Conservation (phyloP, 1,140 invertebrate species). For the Leptinotarsa defecta region DNA sequence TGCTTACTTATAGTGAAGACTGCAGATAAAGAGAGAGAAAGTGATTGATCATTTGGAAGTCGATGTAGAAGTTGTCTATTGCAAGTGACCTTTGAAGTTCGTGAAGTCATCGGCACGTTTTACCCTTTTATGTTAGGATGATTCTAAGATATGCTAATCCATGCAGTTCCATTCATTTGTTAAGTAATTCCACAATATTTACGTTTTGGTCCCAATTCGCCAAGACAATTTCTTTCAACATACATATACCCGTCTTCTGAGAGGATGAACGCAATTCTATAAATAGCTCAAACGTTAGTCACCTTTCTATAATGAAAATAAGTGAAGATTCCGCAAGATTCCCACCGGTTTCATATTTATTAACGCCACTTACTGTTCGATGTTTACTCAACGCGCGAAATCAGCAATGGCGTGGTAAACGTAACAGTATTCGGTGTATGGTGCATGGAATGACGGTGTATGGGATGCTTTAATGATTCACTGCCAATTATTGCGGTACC, state of each 20-base stretch:
- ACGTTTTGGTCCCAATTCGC: no score
- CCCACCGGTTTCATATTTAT: constrained; percentile 16
- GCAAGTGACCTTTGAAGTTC: no score
- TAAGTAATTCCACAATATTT: no score
- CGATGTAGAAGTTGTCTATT: no score
- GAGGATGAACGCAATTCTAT: constrained; percentile 2
- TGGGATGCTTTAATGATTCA: constrained; percentile 3
- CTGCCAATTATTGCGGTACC: constrained; percentile 1
- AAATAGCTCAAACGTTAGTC: constrained; percentile 15
- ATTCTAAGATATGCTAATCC: no score
- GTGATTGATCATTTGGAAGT: no score
- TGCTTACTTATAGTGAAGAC: no score
- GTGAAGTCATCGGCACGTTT: no score
- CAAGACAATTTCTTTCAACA: no score
- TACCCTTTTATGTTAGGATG: no score
- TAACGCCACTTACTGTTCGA: constrained; percentile 11
- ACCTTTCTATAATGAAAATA: constrained; percentile 15
- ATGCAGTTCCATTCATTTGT: no score
- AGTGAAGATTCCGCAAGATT: constrained; percentile 14
- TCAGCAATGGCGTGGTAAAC: background rate
- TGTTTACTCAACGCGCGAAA: constrained; percentile 9
- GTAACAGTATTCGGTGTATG: constrained; percentile 13
- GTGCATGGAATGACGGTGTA: constrained; percentile 4
- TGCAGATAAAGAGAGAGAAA: no score
- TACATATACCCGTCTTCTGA: background rate